These are phyloP conservation scores for Ranitomeya imitator DNA, from an alignment of 2,113 vertebrate genomes.

Conservation along the genomic window DNA sequence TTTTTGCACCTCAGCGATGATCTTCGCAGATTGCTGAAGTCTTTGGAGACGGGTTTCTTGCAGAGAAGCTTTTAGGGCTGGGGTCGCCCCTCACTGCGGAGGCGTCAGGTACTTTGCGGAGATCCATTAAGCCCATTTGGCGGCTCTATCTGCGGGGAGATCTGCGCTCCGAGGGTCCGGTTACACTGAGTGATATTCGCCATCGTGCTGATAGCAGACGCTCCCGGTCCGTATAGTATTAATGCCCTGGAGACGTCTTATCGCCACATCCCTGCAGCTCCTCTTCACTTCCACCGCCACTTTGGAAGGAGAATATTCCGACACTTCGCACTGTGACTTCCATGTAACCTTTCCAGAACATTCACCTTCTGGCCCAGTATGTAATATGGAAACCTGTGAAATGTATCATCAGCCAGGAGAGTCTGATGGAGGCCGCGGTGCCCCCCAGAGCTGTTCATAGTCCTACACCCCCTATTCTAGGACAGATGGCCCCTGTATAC, in stretches of 20 bases:
- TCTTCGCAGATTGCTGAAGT: neutral
- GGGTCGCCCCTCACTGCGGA: neutral
- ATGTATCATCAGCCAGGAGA: neutral
- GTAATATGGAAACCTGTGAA: too few relatives aligned
- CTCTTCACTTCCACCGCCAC: neutral
- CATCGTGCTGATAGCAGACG: conserved; percentile 43
- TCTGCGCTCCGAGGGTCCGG: conserved; percentile 19
- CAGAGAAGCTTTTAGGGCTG: conserved; percentile 33
- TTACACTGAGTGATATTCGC: conserved; percentile 49
- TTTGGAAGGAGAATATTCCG: conserved; percentile 13
- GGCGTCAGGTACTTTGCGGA: conserved; percentile 8
- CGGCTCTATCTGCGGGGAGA: conserved; percentile 21
- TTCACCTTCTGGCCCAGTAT: neutral
- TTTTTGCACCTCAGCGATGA: conserved; percentile 25
- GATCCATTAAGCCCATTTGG: neutral
- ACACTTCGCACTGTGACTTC: conserved; percentile 25
- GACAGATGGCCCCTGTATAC: neutral
- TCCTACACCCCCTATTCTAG: neutral
- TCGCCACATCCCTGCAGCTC: conserved; percentile 52
- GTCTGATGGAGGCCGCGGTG: neutral
- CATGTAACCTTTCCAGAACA: conserved; percentile 28
- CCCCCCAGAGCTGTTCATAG: neutral
- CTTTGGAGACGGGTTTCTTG: conserved; percentile 20
- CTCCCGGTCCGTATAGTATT: conserved; percentile 15
- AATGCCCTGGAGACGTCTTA: conserved; percentile 31